Evolutionary conservation across 2,797 vertebrate species (phyloP), one percentile per base, ranked within the genome.

Genomic region (Sebastiscus tertius): DNA sequence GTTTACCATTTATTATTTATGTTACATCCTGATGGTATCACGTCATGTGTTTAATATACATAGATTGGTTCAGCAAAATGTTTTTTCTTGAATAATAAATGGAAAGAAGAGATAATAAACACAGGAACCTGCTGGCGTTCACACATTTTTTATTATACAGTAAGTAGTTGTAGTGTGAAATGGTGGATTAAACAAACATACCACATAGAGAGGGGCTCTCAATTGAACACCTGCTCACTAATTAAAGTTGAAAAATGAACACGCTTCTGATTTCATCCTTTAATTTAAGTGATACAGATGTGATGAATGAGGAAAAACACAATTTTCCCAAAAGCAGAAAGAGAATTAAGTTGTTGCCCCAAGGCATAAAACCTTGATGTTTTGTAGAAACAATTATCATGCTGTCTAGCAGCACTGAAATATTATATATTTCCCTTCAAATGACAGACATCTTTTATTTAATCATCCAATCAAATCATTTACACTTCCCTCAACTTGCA

Each of bases 131-230:
- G n/a, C 69, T 60, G 69, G 52, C 31, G 26, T 75, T 77, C 69
- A 77, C 8, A 79, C 20, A 27, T 31, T 79, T 79, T 74, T 42
- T 72, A 74, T 81, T 68, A 27, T 4, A 52, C 18, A n/a, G 49
- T 52, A 31, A 36, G 26, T 29, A 59, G 29, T 1, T 64, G 36
- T 64, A 64, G 26, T 26, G 16, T 54, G 27, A 26, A 27, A 66
- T 61, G 52, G 4, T 54, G 58, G 65, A 49, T 83, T 64, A 29
- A 74, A 39, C 20, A 71, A 49, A 22, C 0, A 0, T 36, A 24
- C 13, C 54, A 66, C 72, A 75, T 1, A 12, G 8, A 24, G 34
- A 72, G 52, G 58, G 18, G 20, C n/a, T 55, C 31, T 73, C 24
- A 22, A 26, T 24, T 49, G 4, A 64, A 59, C 27, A 49, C n/a